Evolutionary conservation across 2,888 invertebrate genomes (phyloP), one percentile per base, ranked within the genome.

Genomic region (Marronus borbonicus): DNA sequence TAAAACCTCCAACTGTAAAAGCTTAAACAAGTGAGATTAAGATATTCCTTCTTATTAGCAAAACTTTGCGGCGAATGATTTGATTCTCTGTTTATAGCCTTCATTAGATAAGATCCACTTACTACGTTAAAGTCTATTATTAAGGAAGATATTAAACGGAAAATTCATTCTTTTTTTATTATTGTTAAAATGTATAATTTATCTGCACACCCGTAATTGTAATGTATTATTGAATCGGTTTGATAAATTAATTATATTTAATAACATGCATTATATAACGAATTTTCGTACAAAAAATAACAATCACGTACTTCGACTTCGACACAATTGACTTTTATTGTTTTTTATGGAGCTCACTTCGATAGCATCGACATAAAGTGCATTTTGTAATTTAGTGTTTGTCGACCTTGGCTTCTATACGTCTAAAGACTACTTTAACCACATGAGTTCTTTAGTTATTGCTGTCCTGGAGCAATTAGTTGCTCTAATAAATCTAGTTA

Each of bases 1-100:
- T 85, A 82, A 82, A 83, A 81, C 83, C 82, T 82, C 81, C 76
- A 79, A 80, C 79, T 81, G 77, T 80, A 78, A 81, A 80, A 79
- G 82, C 81, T 81, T 80, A 80, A 79, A 80, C 80, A 80, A 80
- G 79, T 78, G 60, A 80, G 82, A 81, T 81, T 82, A 82, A 81
- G 70, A 69, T 60, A 77, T 77, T 77, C 64, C 77, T 50, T 39
- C 68, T 55, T 69, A 69, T 69, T 76, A 60, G 60, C 14, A 36
- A 62, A 76, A 77, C 36, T 70, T 70, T 70, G 17, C 50, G 20
- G 17, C 5, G 20, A 58, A 76, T 66, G 72, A 58, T 72, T 72
- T 72, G 72, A 72, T 72, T 72, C 72, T 17, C 58, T 55, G 39
- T 58, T 58, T 60, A 39, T 39, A 24, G 12, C 12, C 36, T 36